phyloP scores from a whole-genome alignment of 2,113 vertebrate species.

The Lanius ludovicianus region DNA sequence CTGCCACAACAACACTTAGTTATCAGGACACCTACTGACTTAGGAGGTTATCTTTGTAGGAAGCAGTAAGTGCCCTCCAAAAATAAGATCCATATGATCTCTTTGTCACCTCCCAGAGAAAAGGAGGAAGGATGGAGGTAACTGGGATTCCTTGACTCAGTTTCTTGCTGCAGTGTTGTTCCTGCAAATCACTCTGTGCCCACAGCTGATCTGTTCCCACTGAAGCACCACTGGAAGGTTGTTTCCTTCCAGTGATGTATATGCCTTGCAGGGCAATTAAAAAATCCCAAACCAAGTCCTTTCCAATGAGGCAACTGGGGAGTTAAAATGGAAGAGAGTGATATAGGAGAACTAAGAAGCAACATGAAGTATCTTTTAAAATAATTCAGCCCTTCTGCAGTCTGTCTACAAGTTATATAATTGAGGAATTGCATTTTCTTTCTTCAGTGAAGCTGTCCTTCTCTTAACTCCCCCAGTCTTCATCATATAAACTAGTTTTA shows the following conservation, averaged over 20 bases:
- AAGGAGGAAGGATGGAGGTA: not conserved
- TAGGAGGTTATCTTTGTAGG: not conserved
- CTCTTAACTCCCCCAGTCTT: not conserved
- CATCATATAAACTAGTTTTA: not conserved
- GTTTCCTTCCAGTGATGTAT: not conserved
- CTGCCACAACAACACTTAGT: not conserved
- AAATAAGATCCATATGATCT: not conserved
- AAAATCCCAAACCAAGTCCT: not conserved
- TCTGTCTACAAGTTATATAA: slow-evolving; percentile 2
- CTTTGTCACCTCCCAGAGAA: not conserved
- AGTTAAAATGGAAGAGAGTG: not conserved
- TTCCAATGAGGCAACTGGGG: not conserved
- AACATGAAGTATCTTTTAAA: not conserved
- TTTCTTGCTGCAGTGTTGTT: not conserved
- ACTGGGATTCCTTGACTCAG: not conserved
- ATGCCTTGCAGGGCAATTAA: not conserved
- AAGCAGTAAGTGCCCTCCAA: not conserved
- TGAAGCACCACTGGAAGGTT: not conserved
- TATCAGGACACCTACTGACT: too few relatives aligned
- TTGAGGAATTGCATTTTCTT: not conserved
- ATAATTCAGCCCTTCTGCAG: not conserved
- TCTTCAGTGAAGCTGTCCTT: not conserved
- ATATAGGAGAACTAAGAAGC: not conserved
- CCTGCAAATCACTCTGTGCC: not conserved
- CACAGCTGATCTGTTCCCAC: not conserved